Base-by-base conservation (phyloP, 2,113 vertebrate species). In the Edolisoma coerulescens region DNA sequence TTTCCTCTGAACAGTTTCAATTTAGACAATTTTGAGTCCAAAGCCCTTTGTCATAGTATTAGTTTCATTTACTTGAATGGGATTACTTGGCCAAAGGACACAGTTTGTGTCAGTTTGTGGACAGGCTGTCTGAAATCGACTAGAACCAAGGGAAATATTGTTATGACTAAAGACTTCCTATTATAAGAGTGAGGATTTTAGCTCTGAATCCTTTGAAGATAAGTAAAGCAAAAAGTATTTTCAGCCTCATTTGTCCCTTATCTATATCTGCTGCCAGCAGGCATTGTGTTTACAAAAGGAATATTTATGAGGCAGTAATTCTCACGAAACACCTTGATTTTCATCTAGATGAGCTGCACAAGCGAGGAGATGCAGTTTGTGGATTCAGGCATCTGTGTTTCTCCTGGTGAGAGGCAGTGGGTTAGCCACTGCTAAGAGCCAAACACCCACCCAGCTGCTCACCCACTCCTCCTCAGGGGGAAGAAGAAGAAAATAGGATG, bases 301-400 rank as follows among this genome's bases (percentile, higher is more conserved):
- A 70, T 93, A 92, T 95, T 95, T 95, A 92, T 93, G 64, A 88
- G 83, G 60, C 60, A 75, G 39, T 81, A 90, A 67, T 81, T 95
- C 65, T 69, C 24, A 68, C 10, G 11, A 54, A 95, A 84, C 33
- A 89, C 64, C 74, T 93, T 87, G 65, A 44, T 56, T 93, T 87
- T 88, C 11, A 7, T 50, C 61, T 85, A 49, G 83, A 61, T 54
- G 54, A 52, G 49, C 30, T 54, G 49, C 49, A n/a, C 14, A 53
- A 60, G 33, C 0, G 2, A 33, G 37, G 37, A 64, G 32, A 63
- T 67, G 71, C 50, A 54, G 63, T 65, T 73, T 56, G 63, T 88
- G 54, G 73, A 84, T 65, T 73, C 44, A 35, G 28, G 39, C 27
- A n/a, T 76, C 57, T 74, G 19, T 49, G 37, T 42, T 88, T 80